Evolutionary conservation across 2,888 invertebrate species (phyloP).

Genomic region (Cybosia mesomella): DNA sequence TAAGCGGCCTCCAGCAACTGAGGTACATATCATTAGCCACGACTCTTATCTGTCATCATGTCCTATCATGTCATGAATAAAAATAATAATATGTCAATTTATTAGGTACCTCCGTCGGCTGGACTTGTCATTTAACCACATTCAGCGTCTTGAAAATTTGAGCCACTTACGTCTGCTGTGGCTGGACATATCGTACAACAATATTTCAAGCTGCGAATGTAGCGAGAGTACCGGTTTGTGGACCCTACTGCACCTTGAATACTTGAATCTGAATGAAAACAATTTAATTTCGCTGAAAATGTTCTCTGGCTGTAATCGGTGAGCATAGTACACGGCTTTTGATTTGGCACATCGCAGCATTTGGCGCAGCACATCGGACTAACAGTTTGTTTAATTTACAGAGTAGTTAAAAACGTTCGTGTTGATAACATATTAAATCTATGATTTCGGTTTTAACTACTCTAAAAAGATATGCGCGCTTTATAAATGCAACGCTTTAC

Average conservation of each 20-base stretch:
- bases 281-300: slow-evolving; percentile 83
- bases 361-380: too few relatives aligned
- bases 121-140: slow-evolving; percentile 88
- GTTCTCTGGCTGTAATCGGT: slow-evolving; percentile 81
- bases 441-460: too few relatives aligned
- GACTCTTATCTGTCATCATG: too few relatives aligned
- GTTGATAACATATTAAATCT: too few relatives aligned
- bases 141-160: slow-evolving; percentile 86
- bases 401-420: too few relatives aligned
- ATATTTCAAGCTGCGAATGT: slow-evolving; percentile 80
- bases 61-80: neutral
- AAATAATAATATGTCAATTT: slow-evolving; percentile 1
- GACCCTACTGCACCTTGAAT: slow-evolving; percentile 83
- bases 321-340: slow-evolving; percentile 18
- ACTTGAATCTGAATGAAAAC: slow-evolving; percentile 85
- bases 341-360: neutral
- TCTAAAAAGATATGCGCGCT: too few relatives aligned
- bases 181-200: slow-evolving; percentile 86
- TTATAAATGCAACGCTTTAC: too few relatives aligned
- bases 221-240: slow-evolving; percentile 75
- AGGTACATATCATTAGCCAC: slow-evolving; percentile 65
- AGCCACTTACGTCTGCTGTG: slow-evolving; percentile 83
- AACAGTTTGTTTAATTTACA: too few relatives aligned
- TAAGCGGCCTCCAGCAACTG: slow-evolving; percentile 84
- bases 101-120: slow-evolving; percentile 85